phyloP scores from a whole-genome alignment of 1,140 invertebrate genomes.

The Aethina tumida region DNA sequence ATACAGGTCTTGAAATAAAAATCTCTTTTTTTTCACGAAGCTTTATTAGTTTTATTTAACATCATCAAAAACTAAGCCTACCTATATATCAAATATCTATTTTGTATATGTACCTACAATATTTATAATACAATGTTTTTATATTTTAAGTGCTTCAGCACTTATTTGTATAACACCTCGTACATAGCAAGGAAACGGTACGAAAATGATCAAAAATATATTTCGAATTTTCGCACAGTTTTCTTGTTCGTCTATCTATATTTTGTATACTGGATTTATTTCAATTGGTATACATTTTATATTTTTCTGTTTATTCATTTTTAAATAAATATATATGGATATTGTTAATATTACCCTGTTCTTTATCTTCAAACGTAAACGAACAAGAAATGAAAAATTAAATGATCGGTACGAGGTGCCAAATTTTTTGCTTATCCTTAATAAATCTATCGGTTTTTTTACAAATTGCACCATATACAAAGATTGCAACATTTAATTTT shows the following conservation, averaged over 20 bases:
- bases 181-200: slow-evolving; percentile 19
- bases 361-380: slow-evolving; percentile 10
- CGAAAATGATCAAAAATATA: slow-evolving; percentile 1
- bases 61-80: slow-evolving; percentile 37
- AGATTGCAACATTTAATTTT: slow-evolving; percentile 31
- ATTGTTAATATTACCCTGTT: slow-evolving; percentile 33
- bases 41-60: slow-evolving; percentile 36
- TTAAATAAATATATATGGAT: slow-evolving; percentile 25
- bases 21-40: slow-evolving; percentile 27
- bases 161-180: slow-evolving; percentile 29
- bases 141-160: slow-evolving; percentile 22
- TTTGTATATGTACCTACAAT: slow-evolving; percentile 32
- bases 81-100: slow-evolving; percentile 37
- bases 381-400: slow-evolving; percentile 15
- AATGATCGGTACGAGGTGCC: slow-evolving; percentile 29
- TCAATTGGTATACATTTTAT: slow-evolving; percentile 24
- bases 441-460: slow-evolving; percentile 25
- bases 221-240: slow-evolving; percentile 6
- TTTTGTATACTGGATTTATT: slow-evolving; percentile 19
- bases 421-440: slow-evolving; percentile 19
- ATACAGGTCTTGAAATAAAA: no score
- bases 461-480: slow-evolving; percentile 32
- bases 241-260: slow-evolving; percentile 8
- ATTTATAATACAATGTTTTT: slow-evolving; percentile 32
- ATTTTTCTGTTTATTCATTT: slow-evolving; percentile 19